Evolutionary conservation across 2,888 invertebrate genomes (phyloP), one percentile per base, ranked within the genome.

Genomic region (Augochlorella aurata): DNA sequence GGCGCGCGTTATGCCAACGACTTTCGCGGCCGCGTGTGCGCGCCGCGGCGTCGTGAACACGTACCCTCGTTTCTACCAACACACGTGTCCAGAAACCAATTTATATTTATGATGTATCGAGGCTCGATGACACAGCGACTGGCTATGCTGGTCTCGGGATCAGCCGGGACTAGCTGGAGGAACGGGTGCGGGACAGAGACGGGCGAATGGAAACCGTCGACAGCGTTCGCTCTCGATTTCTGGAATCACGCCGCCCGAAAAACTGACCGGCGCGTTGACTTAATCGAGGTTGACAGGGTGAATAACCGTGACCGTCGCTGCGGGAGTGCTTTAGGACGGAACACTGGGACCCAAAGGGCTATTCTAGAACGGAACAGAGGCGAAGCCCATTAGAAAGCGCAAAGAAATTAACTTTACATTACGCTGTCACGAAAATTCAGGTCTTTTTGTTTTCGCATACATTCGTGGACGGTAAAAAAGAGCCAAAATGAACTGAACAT

Each of bases 121-220:
- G 80, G 86, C 85, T 79, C 86, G 90, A 91, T 91, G 91, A 91
- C 92, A 91, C 90, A 90, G 91, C 90, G 90, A 88, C 91, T 90
- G 90, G 83, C 88, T 89, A 89, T 90, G 90, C 88, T 85, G 84
- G 81, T 85, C 84, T 83, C 77, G 77, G 77, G 74, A 78, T 78
- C 69, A 73, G 63, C 65, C 66, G 83, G 81, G 84, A 81, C 78
- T 79, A 81, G 83, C 80, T 81, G 71, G 84, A 80, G 80, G 73
- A 45, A 21, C 18, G 63, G 67, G 76, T 8, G 58, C 24, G 52
- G 44, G 50, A 69, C 61, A 12, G 68, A 21, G 79, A 69, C 65
- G 52, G 67, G 67, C 16, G 61, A 54, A 72, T 68, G 77, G 78
- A 74, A 70, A 72, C 54, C 45, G 52, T 16, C 63, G 65, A 47